Evolutionary conservation across 2,113 vertebrate species (phyloP).

Genomic region (Prolemur simus): DNA sequence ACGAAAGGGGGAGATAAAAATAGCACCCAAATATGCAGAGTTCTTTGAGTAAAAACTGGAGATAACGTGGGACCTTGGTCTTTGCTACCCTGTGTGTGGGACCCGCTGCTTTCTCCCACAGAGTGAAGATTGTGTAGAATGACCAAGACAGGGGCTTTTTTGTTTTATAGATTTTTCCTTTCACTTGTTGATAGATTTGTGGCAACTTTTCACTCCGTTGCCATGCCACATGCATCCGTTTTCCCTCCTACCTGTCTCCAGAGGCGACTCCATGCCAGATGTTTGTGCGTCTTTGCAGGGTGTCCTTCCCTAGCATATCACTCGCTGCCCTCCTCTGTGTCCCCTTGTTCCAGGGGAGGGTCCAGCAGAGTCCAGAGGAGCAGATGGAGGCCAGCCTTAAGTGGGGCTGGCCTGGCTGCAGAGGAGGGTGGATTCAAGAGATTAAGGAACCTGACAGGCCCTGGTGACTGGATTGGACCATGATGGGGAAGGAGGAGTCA

Average conservation of each 20-base stretch:
- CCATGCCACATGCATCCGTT: rapidly evolving
- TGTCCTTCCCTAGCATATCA: background rate
- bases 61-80: slow-evolving; percentile 41
- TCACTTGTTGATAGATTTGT: background rate
- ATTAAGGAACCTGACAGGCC: background rate
- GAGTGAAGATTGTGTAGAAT: background rate
- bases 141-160: background rate
- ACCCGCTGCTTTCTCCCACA: background rate
- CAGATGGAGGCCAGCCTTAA: background rate
- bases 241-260: background rate
- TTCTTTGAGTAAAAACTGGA: slow-evolving; percentile 69
- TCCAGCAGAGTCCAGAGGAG: background rate
- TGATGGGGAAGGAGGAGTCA: background rate
- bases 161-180: background rate
- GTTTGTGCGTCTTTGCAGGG: background rate
- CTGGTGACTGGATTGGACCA: background rate
- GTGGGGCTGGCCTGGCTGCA: background rate
- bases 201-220: background rate
- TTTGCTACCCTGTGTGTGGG: background rate
- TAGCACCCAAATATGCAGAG: slow-evolving; percentile 68
- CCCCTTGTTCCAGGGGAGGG: background rate
- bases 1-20: slow-evolving; percentile 79
- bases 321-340: background rate
- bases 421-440: background rate
- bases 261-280: background rate